Evolutionary conservation across 1,140 invertebrate species (phyloP), one percentile per base, ranked within the genome.

Genomic region (Brachionus rubens): DNA sequence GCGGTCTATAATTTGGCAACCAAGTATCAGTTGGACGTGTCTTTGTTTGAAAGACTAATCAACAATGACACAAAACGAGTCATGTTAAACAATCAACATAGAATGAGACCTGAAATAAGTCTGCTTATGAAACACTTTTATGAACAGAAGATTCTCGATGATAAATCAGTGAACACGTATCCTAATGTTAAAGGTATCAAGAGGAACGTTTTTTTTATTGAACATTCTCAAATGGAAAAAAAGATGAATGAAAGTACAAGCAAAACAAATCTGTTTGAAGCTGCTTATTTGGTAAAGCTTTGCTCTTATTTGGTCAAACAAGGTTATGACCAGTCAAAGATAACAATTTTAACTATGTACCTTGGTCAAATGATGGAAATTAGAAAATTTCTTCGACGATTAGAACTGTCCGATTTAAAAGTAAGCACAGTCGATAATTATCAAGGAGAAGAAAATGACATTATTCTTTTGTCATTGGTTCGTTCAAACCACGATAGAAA

Each of bases 381-480:
- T 21, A 28, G 24, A 70, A 70, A 50, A 10, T 14, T 6, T 28
- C 7, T 70, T 12, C 10, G 33, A 24, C 12, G 10, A 21, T 16
- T 70, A 30, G 19, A 43, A 0, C 12, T 70, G 12, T 30, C 43
- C 10, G 26, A 21, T 3, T 24, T 70, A 9, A 70, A 70, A 70
- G 36, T 43, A 33, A 70, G 26, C 21, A 78, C 77, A 14, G 77
- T 40, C 30, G 78, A 30, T 48, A 79, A 41, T 81, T 93, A 88
- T 80, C 91, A 93, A 86, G 92, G 92, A 1, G 90, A 93, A 82
- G 92, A 94, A 83, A 90, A 89, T 48, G 89, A 91, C 78, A 92
- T 94, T 36, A 90, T 94, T 72, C 80, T 94, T 2, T 80, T 94
- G 7, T 93, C 92, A 0, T 83, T 94, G 2, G 91, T 94, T 0